Evolutionary conservation across 2,888 invertebrate species (phyloP).

Genomic region (Diploptera punctata): DNA sequence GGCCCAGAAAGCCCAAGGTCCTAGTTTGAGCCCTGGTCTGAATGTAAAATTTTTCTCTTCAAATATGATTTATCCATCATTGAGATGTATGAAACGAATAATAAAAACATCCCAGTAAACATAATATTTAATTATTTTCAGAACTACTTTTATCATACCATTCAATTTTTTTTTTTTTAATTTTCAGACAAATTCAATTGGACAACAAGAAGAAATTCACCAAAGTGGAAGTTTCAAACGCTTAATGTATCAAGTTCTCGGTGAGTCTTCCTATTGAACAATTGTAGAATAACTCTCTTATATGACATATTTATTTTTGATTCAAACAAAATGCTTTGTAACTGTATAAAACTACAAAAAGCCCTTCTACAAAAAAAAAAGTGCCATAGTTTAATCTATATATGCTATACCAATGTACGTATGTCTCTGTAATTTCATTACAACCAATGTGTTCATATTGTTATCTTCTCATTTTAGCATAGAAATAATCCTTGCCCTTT

Average conservation of each 20-base stretch:
- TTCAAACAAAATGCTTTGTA: not conserved
- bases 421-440: slow-evolving; percentile 11
- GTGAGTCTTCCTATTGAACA: slow-evolving; percentile 58
- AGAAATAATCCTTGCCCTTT: slow-evolving; percentile 5
- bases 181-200: slow-evolving; percentile 70
- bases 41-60: too few species aligned
- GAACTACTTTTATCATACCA: not conserved
- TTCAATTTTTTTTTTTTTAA: slow-evolving; percentile 22
- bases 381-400: slow-evolving; percentile 17
- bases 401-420: not conserved
- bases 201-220: slow-evolving; percentile 81
- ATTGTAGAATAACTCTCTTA: too few species aligned
- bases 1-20: too few species aligned
- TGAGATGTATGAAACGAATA: too few species aligned
- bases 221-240: slow-evolving; percentile 93
- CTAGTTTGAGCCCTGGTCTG: too few species aligned
- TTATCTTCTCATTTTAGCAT: slow-evolving; percentile 10
- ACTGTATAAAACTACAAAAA: not conserved
- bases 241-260: slow-evolving; percentile 89
- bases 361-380: not conserved
- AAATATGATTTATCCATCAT: too few species aligned
- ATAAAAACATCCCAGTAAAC: too few species aligned
- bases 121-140: slow-evolving; percentile 2
- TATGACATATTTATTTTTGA: too few species aligned
- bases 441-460: slow-evolving; percentile 31